These are phyloP conservation scores for Augochlorella aurata DNA, from an alignment of 2,888 invertebrate species.

Conservation along the genomic window DNA sequence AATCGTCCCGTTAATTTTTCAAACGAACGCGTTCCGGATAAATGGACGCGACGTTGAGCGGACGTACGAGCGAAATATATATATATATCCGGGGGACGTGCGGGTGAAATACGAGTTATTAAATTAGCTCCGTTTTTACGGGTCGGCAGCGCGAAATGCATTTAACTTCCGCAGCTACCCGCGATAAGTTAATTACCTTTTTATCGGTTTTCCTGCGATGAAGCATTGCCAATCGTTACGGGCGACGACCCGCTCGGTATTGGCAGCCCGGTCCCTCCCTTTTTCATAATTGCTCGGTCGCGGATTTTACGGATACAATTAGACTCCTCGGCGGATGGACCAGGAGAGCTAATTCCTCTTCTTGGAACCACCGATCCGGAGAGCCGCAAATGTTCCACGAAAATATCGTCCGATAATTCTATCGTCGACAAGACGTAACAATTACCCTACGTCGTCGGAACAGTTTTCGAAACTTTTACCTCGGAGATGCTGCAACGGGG, in stretches of 20 bases:
- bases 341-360: background rate
- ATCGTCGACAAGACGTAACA: no score
- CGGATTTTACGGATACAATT: background rate
- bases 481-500: background rate
- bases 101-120: conserved; percentile 7
- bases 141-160: background rate
- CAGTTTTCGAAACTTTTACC: background rate
- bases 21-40: background rate
- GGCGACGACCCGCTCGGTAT: background rate
- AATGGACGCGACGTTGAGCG: background rate
- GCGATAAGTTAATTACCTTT: conserved; percentile 17
- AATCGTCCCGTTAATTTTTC: background rate
- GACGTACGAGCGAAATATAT: background rate
- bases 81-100: background rate
- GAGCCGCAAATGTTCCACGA: background rate
- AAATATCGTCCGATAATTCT: background rate
- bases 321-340: background rate
- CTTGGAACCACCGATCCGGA: background rate
- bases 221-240: background rate
- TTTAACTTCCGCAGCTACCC: conserved; percentile 8
- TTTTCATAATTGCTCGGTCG: conserved; percentile 4
- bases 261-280: background rate
- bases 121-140: conserved; percentile 9
- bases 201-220: conserved; percentile 11
- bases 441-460: no score